These are phyloP conservation scores for Drosophila nasuta DNA, from an alignment of 1,140 invertebrate genomes.

Conservation along the genomic window DNA sequence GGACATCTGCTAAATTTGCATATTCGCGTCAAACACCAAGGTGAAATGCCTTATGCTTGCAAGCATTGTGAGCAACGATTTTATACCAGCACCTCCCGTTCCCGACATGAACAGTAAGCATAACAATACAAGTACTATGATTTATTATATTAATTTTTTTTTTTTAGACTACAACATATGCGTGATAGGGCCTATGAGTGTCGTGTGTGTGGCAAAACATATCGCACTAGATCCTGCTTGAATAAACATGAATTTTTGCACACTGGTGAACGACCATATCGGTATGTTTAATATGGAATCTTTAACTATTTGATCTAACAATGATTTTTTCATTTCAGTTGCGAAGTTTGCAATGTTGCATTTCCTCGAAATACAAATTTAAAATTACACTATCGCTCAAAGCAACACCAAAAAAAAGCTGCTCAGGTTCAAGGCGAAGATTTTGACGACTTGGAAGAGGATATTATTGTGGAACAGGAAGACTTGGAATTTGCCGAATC, in stretches of 20 bases:
- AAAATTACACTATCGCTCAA: slow-evolving; percentile 33
- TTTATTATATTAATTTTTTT: too few species aligned
- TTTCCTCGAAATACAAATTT: slow-evolving; percentile 31
- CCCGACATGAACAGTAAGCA: slow-evolving; percentile 40
- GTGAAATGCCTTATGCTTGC: slow-evolving; percentile 48
- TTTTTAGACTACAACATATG: slow-evolving; percentile 28
- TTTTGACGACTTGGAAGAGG: neutral
- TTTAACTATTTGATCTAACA: neutral
- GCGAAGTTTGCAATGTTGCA: slow-evolving; percentile 34
- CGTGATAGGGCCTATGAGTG: slow-evolving; percentile 20
- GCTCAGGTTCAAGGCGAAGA: too few species aligned
- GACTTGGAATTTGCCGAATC: slow-evolving; percentile 10
- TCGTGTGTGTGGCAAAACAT: slow-evolving; percentile 24
- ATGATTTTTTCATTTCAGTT: slow-evolving; percentile 26
- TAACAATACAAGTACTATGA: too few species aligned
- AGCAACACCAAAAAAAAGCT: slow-evolving; percentile 24
- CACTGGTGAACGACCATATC: slow-evolving; percentile 29
- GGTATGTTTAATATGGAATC: slow-evolving; percentile 16
- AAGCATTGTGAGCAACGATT: slow-evolving; percentile 38
- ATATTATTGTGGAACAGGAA: neutral
- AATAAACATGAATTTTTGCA: slow-evolving; percentile 45
- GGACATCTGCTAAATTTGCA: slow-evolving; percentile 42
- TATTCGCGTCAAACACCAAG: slow-evolving; percentile 38
- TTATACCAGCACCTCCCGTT: slow-evolving; percentile 36
- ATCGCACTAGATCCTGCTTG: slow-evolving; percentile 36